Conservation (phyloP, 2,797 vertebrate species). For the Hippoglossus hippoglossus region DNA sequence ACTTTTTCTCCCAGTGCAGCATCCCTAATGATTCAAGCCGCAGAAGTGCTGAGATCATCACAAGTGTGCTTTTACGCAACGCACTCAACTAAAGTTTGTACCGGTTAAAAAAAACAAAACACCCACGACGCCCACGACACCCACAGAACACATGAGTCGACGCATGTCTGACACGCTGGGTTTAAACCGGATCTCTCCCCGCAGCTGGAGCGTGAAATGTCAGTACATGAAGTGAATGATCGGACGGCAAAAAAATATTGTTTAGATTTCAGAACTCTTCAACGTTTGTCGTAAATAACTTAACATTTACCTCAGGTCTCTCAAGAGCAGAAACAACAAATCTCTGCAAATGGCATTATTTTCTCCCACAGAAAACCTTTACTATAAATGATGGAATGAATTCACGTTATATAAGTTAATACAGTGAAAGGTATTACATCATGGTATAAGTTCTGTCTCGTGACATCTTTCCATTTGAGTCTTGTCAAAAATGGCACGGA, state of each 20-base stretch:
- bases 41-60: constrained; percentile 77
- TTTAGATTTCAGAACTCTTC: neutral
- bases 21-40: constrained; percentile 71
- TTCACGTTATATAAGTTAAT: neutral
- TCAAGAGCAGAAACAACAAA: neutral
- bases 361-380: neutral
- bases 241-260: neutral
- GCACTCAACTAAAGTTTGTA: constrained; percentile 51
- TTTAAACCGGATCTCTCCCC: constrained; percentile 22
- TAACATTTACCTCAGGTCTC: neutral
- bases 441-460: no score
- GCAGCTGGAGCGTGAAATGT: constrained; percentile 15
- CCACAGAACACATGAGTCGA: constrained; percentile 54
- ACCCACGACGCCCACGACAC: constrained; percentile 57
- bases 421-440: no score
- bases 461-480: no score
- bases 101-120: constrained; percentile 13
- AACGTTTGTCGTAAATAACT: neutral
- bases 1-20: constrained; percentile 65
- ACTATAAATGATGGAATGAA: neutral
- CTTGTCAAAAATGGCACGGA: no score
- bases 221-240: constrained; percentile 7
- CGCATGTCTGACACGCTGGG: constrained; percentile 30
- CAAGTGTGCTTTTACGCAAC: constrained; percentile 66
- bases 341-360: neutral